Evolutionary conservation across 2,888 invertebrate species (phyloP), one percentile per base, ranked within the genome.

Genomic region (Meiosimyza platycephala): DNA sequence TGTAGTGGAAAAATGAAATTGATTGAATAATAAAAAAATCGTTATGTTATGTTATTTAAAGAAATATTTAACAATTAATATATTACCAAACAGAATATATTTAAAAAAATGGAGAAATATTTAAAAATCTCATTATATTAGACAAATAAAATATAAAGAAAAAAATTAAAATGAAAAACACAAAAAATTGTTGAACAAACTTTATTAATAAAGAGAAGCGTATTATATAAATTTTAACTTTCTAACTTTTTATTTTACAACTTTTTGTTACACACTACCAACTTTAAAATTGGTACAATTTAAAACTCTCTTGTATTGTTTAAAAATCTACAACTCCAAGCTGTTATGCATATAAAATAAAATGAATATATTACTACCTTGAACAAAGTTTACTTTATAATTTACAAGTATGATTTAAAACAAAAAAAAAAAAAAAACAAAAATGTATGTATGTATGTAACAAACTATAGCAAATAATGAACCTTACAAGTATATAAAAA

Each of bases 1-100:
- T 84, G 84, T 80, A 82, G 81, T 79, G 79, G 79, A 81, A 76
- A 76, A 74, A 74, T 73, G 75, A 74, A 72, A 69, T 40, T 40
- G 6, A 77, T 76, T 73, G 69, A 62, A 74, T 64, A 74, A 63
- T 55, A 40, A 59, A 66, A 65, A 71, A 72, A 60, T 75, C 66
- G 75, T 75, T 75, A 75, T 68, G 68, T 72, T 75, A 68, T 71
- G 74, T 64, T 71, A 72, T 73, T 51, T 70, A 70, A 75, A 73
- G 72, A 51, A 54, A 73, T 71, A 75, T 52, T 73, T 57, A 73
- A 52, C 47, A 59, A 72, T 67, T 67, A 64, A 60, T 67, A 57
- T 71, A 74, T 67, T 71, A 71, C 60, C 40, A 76, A 72, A 74
- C 77, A 78, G 63, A 65, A 73, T 77, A 77, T 65, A 70, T 72